These are phyloP conservation scores for Amblyjoppa fuscipennis DNA, from an alignment of 2,888 invertebrate genomes.

Conservation along the genomic window DNA sequence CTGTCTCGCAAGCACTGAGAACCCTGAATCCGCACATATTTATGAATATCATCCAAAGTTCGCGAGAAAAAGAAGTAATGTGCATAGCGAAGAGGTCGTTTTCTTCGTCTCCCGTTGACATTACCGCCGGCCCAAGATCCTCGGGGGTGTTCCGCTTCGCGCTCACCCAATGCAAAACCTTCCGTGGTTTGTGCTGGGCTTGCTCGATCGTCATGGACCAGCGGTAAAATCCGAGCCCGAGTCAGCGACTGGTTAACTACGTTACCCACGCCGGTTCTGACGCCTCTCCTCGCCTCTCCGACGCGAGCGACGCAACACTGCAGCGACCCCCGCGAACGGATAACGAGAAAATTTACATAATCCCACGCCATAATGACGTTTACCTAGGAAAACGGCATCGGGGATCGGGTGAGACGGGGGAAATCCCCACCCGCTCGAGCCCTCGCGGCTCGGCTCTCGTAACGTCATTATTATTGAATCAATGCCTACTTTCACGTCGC, in stretches of 20 bases:
- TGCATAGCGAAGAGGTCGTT: not conserved
- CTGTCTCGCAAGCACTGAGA: not conserved
- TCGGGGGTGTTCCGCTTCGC: not conserved
- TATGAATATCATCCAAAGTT: too few relatives aligned
- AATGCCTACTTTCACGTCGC: slow-evolving; percentile 68
- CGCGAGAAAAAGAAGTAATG: not conserved
- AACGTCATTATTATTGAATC: slow-evolving; percentile 71
- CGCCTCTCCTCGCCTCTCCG: slow-evolving; percentile 26
- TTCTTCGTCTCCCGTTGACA: not conserved
- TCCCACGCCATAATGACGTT: slow-evolving; percentile 72
- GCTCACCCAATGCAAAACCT: not conserved
- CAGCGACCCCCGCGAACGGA: slow-evolving; percentile 64
- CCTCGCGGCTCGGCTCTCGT: slow-evolving; percentile 45
- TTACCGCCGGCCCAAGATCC: not conserved
- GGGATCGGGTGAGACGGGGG: slow-evolving; percentile 7
- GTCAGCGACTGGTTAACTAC: slow-evolving; percentile 46
- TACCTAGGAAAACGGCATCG: slow-evolving; percentile 66
- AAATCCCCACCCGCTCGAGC: not conserved
- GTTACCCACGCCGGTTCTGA: slow-evolving; percentile 44
- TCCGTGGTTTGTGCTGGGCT: slow-evolving; percentile 18
- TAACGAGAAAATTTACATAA: slow-evolving; percentile 74
- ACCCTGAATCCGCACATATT: too few relatives aligned
- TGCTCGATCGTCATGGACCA: slow-evolving; percentile 27
- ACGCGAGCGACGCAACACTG: slow-evolving; percentile 36
- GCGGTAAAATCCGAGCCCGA: slow-evolving; percentile 38